Evolutionary conservation across 2,797 vertebrate genomes (phyloP).

Genomic region (Tokudaia muenninki): DNA sequence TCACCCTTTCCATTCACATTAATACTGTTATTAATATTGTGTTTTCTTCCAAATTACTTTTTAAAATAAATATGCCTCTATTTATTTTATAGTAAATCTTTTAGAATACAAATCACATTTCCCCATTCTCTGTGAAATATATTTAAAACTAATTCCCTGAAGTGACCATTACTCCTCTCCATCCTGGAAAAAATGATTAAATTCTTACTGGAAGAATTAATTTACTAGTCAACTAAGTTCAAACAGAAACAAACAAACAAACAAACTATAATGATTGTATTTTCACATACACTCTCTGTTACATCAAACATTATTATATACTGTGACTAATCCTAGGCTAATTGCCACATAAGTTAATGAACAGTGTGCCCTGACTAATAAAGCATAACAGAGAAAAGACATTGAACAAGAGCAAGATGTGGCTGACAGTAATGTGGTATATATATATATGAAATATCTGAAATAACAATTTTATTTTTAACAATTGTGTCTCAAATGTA

Average conservation of each 20-base stretch:
- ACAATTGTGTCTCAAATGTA: background rate
- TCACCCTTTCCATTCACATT: background rate
- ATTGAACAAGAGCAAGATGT: background rate
- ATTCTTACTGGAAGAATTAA: conserved; percentile 26
- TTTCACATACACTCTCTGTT: background rate
- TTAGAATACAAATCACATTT: conserved; percentile 57
- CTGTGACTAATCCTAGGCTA: background rate
- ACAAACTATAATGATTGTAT: background rate
- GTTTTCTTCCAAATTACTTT: background rate
- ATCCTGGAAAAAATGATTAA: conserved; percentile 24
- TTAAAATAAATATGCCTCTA: background rate
- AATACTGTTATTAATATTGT: background rate
- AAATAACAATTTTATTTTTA: background rate
- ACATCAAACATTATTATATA: background rate
- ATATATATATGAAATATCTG: background rate
- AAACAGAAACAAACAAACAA: background rate
- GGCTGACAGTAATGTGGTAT: background rate
- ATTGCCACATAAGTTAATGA: background rate
- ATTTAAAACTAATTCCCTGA: conserved; percentile 38
- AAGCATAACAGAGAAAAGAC: background rate
- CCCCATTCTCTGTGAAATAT: background rate
- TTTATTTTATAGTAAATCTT: conserved; percentile 56
- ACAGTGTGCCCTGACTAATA: background rate
- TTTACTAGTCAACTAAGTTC: conserved; percentile 49
- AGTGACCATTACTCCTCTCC: background rate